These are phyloP conservation scores for Apamea epomidion DNA, from an alignment of 2,888 invertebrate genomes.

Conservation along the genomic window DNA sequence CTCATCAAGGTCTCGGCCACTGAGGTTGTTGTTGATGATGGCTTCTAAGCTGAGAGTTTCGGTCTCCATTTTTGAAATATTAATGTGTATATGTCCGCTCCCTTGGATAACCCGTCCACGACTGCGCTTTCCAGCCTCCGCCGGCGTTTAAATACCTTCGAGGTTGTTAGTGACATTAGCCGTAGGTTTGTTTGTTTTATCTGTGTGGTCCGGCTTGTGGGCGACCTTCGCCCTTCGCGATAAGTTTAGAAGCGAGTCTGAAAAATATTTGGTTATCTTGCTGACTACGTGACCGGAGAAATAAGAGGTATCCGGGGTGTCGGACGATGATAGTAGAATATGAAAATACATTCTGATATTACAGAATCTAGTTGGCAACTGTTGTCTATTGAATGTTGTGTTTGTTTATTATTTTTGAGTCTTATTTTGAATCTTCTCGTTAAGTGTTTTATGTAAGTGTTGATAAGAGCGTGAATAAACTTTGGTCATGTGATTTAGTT, in stretches of 20 bases:
- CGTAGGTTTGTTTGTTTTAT: constrained; percentile 72
- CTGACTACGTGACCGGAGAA: constrained; percentile 53
- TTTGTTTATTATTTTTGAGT: constrained; percentile 18
- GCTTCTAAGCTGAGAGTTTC: constrained; percentile 86
- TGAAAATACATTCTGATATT: constrained; percentile 16
- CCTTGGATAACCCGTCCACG: constrained; percentile 63
- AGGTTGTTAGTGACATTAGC: constrained; percentile 64
- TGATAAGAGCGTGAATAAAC: constrained; percentile 4
- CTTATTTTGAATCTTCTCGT: background rate
- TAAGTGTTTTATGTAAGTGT: background rate
- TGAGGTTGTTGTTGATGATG: constrained; percentile 85
- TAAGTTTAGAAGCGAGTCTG: constrained; percentile 75
- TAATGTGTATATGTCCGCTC: constrained; percentile 57
- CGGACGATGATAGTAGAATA: constrained; percentile 28
- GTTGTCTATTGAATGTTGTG: background rate
- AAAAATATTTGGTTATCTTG: constrained; percentile 82
- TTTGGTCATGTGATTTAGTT: constrained; percentile 23
- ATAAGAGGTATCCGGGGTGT: constrained; percentile 24
- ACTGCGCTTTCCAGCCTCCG: constrained; percentile 71
- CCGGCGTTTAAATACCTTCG: constrained; percentile 79
- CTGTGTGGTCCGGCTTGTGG: constrained; percentile 76
- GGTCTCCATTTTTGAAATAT: constrained; percentile 79
- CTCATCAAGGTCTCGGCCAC: constrained; percentile 84
- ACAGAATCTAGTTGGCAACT: constrained; percentile 27
- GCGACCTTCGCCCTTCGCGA: constrained; percentile 82